Evolutionary conservation across 2,888 invertebrate genomes (phyloP), one percentile per base, ranked within the genome.

Genomic region (Sussaba pulchella): DNA sequence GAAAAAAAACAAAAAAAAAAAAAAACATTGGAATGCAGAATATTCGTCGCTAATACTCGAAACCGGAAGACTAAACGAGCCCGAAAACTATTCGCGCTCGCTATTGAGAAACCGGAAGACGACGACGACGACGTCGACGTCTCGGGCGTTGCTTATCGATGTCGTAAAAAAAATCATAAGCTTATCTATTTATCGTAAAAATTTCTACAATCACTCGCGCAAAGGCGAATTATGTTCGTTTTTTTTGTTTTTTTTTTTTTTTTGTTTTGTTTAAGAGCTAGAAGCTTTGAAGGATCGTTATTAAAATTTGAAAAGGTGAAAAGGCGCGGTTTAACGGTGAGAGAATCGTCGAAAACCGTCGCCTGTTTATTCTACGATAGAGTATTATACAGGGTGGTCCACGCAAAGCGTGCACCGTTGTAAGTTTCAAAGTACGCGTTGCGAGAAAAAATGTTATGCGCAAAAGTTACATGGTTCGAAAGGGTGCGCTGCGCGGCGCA

Each of bases 21-120:
- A n/a, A n/a, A n/a, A n/a, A 50, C 64, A 43, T 19, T 50, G 72
- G 47, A 81, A 77, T 76, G 76, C 52, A 31, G 8, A 21, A 45
- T 36, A 19, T 54, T 66, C 41, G 24, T 52, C 50, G 52, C 17
- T 59, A 61, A 67, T 21, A 24, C 50, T 78, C 57, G 54, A 61
- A 77, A 63, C 57, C 80, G 81, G 77, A 81, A 81, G 77, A 81
- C 81, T 77, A 64, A 70, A n/a, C n/a, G 9, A 54, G 61, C 52
- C 67, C 71, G 45, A 59, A 19, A 54, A 39, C 52, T 12, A 63
- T 78, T 66, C 31, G 41, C 50, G 17, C 50, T 19, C 54, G 52
- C 17, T 36, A 64, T 31, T 41, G 66, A 64, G 14, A 54, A 66
- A 54, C n/a, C 17, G n/a, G 6, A 31, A 31, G 6, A 31, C 24